Evolutionary conservation across 1,140 invertebrate species (phyloP), one percentile per base, ranked within the genome.

Genomic region (Carposina sasakii): DNA sequence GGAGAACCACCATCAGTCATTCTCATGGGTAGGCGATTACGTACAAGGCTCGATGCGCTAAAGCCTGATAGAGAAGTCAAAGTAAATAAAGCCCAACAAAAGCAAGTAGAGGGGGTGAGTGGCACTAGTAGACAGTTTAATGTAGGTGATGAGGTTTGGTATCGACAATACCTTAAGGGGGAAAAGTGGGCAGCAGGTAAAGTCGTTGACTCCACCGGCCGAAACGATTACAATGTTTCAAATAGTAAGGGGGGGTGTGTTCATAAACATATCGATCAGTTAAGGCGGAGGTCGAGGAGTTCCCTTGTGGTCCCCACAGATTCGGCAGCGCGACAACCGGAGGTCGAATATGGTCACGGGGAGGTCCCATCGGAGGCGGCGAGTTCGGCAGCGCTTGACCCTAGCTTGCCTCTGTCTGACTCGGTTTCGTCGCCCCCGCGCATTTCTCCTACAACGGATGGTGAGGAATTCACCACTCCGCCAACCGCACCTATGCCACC

Each of bases 201-300:
- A 4, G 20, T 48, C 2, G 19, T 4, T 9, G 8, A 10, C 10
- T 19, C 36, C 4, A 3, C 34, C 2, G 45, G 45, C 3, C n/a
- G 9, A 10, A 48, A 21, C 3, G 23, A 37, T 10, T 48, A 13
- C 16, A 39, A 13, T 3, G 23, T 48, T 13, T 26, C n/a, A 3
- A 34, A 48, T 16, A 39, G 13, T 16, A 28, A 39, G 24, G 45
- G 33, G 6, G 28, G 28, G 10, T 17, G 26, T 9, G 10, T 37
- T 4, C 45, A 48, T 30, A 24, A 26, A 12, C 45, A 48, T 23
- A 16, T 37, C n/a, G 43, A 45, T 34, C 43, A 45, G 31, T 16
- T 45, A 2, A 45, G 13, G 17, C 16, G 19, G 20, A 33, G 43
- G n/a, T 3, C 30, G n/a, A 21, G 28, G 20, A 45, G 20, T 22